Evolutionary conservation across 2,113 vertebrate species (phyloP).

Genomic region (Vidua chalybeata): DNA sequence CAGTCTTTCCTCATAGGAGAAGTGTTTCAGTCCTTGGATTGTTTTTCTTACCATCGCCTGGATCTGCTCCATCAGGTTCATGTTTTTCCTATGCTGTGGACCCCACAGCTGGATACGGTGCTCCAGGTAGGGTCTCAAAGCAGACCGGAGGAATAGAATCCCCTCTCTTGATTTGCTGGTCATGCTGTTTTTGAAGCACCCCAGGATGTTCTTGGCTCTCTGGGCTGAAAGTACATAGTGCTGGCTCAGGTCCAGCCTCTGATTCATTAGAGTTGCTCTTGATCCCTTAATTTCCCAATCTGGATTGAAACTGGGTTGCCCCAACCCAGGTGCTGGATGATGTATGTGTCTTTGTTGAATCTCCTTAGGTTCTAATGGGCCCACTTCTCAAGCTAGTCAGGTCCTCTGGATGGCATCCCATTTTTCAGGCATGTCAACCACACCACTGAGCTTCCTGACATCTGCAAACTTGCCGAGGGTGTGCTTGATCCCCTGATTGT

Average conservation of each 20-base stretch:
- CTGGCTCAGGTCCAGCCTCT: not conserved
- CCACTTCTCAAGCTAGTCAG: not conserved
- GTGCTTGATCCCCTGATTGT: not conserved
- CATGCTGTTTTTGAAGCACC: not conserved
- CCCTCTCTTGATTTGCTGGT: not conserved
- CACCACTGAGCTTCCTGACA: not conserved
- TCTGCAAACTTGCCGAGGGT: not conserved
- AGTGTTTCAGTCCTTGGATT: not conserved
- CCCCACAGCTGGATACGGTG: not conserved
- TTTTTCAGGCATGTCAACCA: not conserved
- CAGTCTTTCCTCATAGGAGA: not conserved
- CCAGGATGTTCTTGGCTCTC: not conserved
- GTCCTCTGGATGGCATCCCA: not conserved
- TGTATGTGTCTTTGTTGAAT: not conserved
- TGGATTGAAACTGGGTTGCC: not conserved
- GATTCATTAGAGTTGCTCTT: not conserved
- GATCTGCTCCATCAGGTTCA: not conserved
- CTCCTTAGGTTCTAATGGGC: not conserved
- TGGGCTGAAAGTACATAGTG: not conserved
- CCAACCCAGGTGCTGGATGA: accelerated
- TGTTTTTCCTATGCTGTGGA: not conserved
- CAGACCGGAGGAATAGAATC: not conserved
- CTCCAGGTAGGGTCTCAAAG: not conserved
- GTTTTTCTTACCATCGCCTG: not conserved
- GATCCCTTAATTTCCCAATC: not conserved